Evolutionary conservation across 2,113 vertebrate genomes (phyloP).

Genomic region (Tinamus guttatus): DNA sequence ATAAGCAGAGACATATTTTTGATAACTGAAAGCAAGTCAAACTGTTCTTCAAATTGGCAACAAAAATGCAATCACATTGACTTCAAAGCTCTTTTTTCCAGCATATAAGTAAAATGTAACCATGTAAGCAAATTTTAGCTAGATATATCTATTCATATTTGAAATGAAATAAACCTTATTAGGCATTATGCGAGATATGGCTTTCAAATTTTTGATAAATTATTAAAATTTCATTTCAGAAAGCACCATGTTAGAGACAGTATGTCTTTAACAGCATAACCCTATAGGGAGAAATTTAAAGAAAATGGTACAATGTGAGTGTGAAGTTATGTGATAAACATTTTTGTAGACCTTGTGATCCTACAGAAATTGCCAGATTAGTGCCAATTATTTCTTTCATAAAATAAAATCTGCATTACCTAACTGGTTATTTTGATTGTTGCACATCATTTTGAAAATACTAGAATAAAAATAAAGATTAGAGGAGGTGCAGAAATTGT

Average conservation of each 20-base stretch:
- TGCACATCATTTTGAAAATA: background rate
- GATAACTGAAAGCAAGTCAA: background rate
- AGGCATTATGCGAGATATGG: background rate
- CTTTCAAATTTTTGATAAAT: conserved; percentile 45
- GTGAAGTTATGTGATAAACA: background rate
- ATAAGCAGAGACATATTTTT: background rate
- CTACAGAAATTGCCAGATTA: background rate
- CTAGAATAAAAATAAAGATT: background rate
- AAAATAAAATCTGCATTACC: background rate
- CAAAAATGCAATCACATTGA: conserved; percentile 7
- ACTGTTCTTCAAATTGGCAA: conserved; percentile 9
- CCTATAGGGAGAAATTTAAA: background rate
- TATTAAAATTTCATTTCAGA: conserved; percentile 71
- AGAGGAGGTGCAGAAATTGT: background rate
- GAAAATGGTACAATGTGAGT: background rate
- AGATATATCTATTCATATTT: background rate
- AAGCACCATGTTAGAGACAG: background rate
- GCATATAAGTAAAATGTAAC: conserved; percentile 14
- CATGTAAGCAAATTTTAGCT: conserved; percentile 6
- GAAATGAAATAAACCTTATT: conserved; percentile 29
- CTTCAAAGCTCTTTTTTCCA: conserved; percentile 26
- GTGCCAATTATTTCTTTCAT: background rate
- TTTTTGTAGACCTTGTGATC: background rate
- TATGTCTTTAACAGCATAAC: background rate
- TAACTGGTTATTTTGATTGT: background rate